Evolutionary conservation across 1,140 invertebrate genomes (phyloP).

Genomic region (Rhyzopertha dominica): DNA sequence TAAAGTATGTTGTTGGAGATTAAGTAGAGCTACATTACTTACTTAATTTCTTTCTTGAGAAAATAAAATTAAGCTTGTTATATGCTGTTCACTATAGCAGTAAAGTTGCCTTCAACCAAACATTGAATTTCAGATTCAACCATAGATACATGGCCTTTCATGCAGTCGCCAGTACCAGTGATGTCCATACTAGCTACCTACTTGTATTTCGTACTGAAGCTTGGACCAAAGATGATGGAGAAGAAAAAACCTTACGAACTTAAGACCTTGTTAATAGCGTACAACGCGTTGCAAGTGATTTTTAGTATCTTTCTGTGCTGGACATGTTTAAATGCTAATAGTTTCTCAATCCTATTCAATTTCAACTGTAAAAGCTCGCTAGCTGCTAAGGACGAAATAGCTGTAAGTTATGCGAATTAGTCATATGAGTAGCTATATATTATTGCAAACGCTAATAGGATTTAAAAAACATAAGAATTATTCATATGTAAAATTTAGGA

Average conservation of each 20-base stretch:
- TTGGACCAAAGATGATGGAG: conserved; percentile 68
- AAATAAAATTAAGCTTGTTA: no score
- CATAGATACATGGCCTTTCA: conserved; percentile 66
- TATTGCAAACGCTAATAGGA: no score
- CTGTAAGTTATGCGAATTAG: no score
- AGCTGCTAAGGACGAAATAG: conserved; percentile 25
- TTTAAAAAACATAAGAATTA: no score
- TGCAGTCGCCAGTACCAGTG: conserved; percentile 64
- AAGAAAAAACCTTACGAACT: conserved; percentile 61
- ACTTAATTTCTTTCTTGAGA: no score
- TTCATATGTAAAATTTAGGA: no score
- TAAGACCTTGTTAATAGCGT: conserved; percentile 58
- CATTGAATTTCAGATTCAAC: conserved; percentile 43
- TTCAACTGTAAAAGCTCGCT: conserved; percentile 30
- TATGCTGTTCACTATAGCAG: no score
- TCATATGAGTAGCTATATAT: no score
- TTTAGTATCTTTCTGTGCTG: conserved; percentile 44
- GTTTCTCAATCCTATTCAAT: conserved; percentile 33
- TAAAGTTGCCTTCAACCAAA: no score
- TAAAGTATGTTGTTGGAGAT: no score
- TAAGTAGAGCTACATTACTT: no score
- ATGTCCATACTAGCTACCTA: conserved; percentile 57
- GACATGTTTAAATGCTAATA: conserved; percentile 32
- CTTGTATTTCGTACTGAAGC: conserved; percentile 60
- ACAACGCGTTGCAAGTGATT: conserved; percentile 66